These are phyloP conservation scores for Helicolenus hilgendorfi DNA, from an alignment of 2,797 vertebrate genomes.

Conservation along the genomic window DNA sequence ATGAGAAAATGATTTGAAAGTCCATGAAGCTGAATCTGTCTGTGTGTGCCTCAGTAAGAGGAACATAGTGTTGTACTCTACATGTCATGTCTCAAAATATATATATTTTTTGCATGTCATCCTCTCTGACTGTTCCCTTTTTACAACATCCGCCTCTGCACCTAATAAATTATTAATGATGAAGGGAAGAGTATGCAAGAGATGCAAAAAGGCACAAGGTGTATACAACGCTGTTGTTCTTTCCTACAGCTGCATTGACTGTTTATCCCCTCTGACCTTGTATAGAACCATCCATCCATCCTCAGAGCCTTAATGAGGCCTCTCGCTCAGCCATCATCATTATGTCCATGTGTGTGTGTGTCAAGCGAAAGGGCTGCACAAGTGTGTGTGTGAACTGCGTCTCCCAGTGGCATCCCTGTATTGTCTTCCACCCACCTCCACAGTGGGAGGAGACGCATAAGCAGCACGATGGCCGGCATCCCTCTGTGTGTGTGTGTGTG, in stretches of 20 bases:
- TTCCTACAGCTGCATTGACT: constrained; percentile 37
- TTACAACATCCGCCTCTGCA: constrained; percentile 26
- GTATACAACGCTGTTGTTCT: neutral
- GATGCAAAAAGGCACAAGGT: neutral
- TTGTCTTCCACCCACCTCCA: constrained; percentile 73
- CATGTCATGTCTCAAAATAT: neutral
- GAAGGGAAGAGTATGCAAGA: constrained; percentile 26
- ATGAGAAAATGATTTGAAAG: neutral
- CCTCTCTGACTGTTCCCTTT: constrained; percentile 24
- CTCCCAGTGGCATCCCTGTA: constrained; percentile 68
- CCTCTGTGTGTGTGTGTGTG: constrained; percentile 55
- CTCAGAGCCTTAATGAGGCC: constrained; percentile 49
- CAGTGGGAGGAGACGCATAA: constrained; percentile 67
- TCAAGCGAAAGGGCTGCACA: constrained; percentile 1
- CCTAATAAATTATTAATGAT: constrained; percentile 77
- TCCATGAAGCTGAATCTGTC: neutral
- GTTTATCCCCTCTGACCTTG: constrained; percentile 1
- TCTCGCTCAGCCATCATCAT: constrained; percentile 29
- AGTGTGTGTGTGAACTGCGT: constrained; percentile 18
- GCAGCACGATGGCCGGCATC: constrained; percentile 54
- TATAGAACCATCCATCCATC: constrained; percentile 53
- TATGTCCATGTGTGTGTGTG: constrained; percentile 7
- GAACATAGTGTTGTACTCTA: neutral
- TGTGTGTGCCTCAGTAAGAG: neutral
- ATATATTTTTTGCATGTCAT: constrained; percentile 34